Percentiles rank a stretch among this genome's conserved stretches.
Conservation (phyloP, 2,888 invertebrate genomes). For the Ptychoptera albimana region DNA sequence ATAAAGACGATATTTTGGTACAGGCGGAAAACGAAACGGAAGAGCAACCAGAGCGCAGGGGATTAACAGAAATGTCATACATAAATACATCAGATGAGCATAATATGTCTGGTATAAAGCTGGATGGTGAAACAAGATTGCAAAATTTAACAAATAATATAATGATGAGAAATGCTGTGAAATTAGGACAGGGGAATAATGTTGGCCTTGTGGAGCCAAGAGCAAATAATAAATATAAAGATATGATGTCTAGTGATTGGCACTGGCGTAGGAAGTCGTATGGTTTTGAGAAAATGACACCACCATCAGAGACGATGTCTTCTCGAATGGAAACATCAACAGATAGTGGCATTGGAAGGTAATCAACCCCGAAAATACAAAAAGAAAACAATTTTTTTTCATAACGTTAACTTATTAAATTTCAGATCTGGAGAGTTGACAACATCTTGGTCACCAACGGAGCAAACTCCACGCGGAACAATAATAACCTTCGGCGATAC, state of each 20-base stretch:
- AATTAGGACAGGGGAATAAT: not conserved
- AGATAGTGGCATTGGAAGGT: conserved; percentile 53
- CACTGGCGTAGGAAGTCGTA: conserved; percentile 60
- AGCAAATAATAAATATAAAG: not conserved
- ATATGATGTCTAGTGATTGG: conserved; percentile 37
- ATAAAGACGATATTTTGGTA: conserved; percentile 25
- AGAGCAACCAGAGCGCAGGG: not conserved
- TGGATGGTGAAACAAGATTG: not conserved
- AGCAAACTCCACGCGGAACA: conserved; percentile 17
- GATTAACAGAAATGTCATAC: not conserved
- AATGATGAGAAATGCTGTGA: not conserved
- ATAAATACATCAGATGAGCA: not conserved
- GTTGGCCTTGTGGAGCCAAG: conserved; percentile 34
- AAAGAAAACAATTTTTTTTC: too few relatives aligned
- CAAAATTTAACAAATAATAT: not conserved
- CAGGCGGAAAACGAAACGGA: conserved; percentile 3
- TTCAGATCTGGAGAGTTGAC: conserved; percentile 48
- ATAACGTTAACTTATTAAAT: too few relatives aligned
- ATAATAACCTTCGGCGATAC: conserved; percentile 23
- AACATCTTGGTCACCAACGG: conserved; percentile 24
- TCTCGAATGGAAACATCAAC: conserved; percentile 55
- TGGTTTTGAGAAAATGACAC: conserved; percentile 46
- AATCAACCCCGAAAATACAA: not conserved
- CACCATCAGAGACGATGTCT: conserved; percentile 23
- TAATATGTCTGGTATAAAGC: not conserved